Base-by-base conservation (phyloP, 2,113 vertebrate genomes). In the Cottus gobio region DNA sequence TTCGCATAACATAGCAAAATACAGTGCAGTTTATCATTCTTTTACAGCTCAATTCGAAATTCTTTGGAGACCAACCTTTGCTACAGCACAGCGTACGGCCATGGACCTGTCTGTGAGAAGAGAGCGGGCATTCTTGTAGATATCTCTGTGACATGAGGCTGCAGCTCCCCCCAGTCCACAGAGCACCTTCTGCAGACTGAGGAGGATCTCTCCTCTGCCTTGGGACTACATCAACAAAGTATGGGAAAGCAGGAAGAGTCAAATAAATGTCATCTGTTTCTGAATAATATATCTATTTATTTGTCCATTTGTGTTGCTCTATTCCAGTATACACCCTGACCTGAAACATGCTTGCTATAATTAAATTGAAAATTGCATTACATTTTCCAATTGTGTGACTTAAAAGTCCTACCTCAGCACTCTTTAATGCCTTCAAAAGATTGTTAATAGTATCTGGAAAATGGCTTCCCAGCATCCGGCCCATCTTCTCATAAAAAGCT, bases 401-500 rank as follows among this genome's bases (percentile, higher is more conserved):
- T 26, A 24, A 10, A 61, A 24, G 46, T 80, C 86, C 81, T 93
- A 99, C 98, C 96, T 99, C 98, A 78, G 98, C 97, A 81, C 95
- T 97, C 93, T 99, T 99, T 83, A 99, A 92, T 74, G 98, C 97
- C 78, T 99, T 99, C 79, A 99, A 90, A 54, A 99, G 96, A 93
- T 99, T 99, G 91, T 96, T 99, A 61, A 99, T 97, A 71, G 98
- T 99, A 93, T 99, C 98, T 7, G 98, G 98, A 91, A 99, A 99
- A 80, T 97, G 96, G 91, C 98, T 99, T 78, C 98, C 98, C 80
- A 99, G 90, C 96, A 99, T 98, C 87, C 98, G 95, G 46, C 98
- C 98, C 97, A 99, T 99, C 94, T 98, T 97, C 93, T 99, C 98
- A 93, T 99, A 99, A 93, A 99, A 99, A 15, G 98, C 98, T 65